Evolutionary conservation across 35 echinoderm and acorn worm species (phyloP).

Genomic region (Lytechinus variegatus): DNA sequence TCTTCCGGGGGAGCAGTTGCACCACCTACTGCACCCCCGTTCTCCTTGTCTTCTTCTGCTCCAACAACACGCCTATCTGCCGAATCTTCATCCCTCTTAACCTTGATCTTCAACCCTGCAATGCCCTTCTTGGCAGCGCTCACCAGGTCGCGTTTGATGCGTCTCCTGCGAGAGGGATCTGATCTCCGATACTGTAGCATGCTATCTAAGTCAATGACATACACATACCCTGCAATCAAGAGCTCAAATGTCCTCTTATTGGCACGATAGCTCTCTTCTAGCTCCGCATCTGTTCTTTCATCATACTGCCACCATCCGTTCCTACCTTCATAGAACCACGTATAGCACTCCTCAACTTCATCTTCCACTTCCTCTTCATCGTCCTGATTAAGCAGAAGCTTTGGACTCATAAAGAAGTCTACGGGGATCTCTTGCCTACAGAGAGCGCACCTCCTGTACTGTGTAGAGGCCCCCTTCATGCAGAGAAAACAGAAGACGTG

Average conservation of each 20-base stretch:
- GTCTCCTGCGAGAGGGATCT: conserved; percentile 82
- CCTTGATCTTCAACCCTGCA: conserved; percentile 82
- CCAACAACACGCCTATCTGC: background rate
- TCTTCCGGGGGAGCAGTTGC: background rate
- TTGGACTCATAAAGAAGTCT: conserved; percentile 80
- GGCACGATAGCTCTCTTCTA: conserved; percentile 79
- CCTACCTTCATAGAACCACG: conserved; percentile 97
- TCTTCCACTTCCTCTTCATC: conserved; percentile 9
- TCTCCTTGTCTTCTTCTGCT: conserved; percentile 16
- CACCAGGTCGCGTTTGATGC: conserved; percentile 88
- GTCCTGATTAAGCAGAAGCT: conserved; percentile 52
- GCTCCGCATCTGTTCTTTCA: conserved; percentile 87
- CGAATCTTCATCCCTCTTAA: conserved; percentile 37
- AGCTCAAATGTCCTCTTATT: conserved; percentile 89
- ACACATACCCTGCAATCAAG: conserved; percentile 89
- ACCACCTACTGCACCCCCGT: conserved; percentile 42
- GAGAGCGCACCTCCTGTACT: conserved; percentile 88
- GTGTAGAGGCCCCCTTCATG: conserved; percentile 92
- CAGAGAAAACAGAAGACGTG: conserved; percentile 98
- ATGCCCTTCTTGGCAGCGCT: conserved; percentile 93
- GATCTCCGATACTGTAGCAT: conserved; percentile 84
- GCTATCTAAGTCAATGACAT: conserved; percentile 92
- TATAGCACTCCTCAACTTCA: conserved; percentile 58
- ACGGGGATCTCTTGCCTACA: conserved; percentile 85
- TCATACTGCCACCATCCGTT: conserved; percentile 99